Base-by-base conservation (phyloP, 2,888 invertebrate genomes). In the Pharmacophagus antenor region DNA sequence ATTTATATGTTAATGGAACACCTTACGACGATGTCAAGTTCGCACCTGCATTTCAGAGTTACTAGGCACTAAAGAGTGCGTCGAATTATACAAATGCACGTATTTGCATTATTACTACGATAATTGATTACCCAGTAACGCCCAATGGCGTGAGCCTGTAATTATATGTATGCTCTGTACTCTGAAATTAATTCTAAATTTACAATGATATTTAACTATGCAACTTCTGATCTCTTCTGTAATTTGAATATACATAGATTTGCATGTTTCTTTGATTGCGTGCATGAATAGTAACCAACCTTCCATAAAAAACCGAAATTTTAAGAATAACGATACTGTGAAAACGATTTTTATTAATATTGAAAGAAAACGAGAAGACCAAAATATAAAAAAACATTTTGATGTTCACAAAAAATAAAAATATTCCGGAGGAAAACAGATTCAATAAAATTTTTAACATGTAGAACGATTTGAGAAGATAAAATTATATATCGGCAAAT, bases 21-120 rank as follows among this genome's bases (percentile, higher is more conserved):
- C 48, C 37, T 31, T 55, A 21, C 6, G 23, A 44, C 22, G 17
- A 23, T 27, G 41, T 41, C 27, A 17, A 47, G n/a, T 15, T 42
- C 10, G 21, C 60, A 61, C 50, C 60, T 61, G 60, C 59, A 15
- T 47, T 56, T 37, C n/a, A 46, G 25, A 47, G 31, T 50, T n/a
- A 22, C 18, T 47, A 37, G 23, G 21, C 22, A 51, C 47, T 61
- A 47, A 56, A 23, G 51, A 46, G 56, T 51, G 37, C 37, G 51
- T 61, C 23, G 25, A 60, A 51, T 51, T 56, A 47, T 56, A 25
- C 60, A 56, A 49, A 56, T 56, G 23, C 17, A 47, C 46, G 12
- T 56, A 56, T 56, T 56, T 25, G 51, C 56, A 61, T 61, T 61
- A 52, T 53, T 46, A 22, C 27, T 52, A 46, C 47, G 47, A 25